Evolutionary conservation across 2,113 vertebrate species (phyloP), one percentile per base, ranked within the genome.

Genomic region (Cyanoliseus patagonus): DNA sequence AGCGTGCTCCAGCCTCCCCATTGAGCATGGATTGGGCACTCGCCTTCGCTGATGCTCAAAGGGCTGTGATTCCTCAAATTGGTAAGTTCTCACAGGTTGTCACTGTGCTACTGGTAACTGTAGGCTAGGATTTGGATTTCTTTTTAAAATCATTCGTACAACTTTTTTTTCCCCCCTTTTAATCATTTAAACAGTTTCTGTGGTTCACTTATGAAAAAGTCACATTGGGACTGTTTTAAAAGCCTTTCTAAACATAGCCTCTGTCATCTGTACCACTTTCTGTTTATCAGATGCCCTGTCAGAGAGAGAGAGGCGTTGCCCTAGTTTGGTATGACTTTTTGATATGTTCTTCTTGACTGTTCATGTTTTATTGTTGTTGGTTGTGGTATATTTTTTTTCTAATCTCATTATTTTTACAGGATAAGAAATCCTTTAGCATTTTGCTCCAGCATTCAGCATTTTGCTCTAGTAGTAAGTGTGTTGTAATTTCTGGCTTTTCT

Each of bases 171-270:
- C 9, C n/a, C 25, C 1, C 22, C 13, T 22, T 35, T 28, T 66
- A 83, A 82, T 93, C 23, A 49, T 28, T 13, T 67, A 59, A 83
- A 47, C 17, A 80, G 18, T 91, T 93, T 91, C 28, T 84, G 44
- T 66, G 46, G 14, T 66, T 95, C 55, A 22, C 68, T 94, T 69
- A 72, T 72, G n/a, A 86, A 92, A 83, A 88, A 92, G 42, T 91
- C 68, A 88, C 70, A 74, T 2, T 2, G 6, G 23, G 30, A 44
- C 76, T 92, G 62, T 55, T 91, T 81, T 87, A 91, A 96, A 95
- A 97, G 89, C 91, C 41, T 89, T 87, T 75, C 93, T 94, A 95
- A 95, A 96, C 64, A 95, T 92, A 95, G 83, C 7, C 46, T 77
- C 37, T 84, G 46, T 90, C 80, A 1, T 77, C 69, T 74, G 63